phyloP scores from a whole-genome alignment of 2,113 vertebrate species.

The Chitala chitala region DNA sequence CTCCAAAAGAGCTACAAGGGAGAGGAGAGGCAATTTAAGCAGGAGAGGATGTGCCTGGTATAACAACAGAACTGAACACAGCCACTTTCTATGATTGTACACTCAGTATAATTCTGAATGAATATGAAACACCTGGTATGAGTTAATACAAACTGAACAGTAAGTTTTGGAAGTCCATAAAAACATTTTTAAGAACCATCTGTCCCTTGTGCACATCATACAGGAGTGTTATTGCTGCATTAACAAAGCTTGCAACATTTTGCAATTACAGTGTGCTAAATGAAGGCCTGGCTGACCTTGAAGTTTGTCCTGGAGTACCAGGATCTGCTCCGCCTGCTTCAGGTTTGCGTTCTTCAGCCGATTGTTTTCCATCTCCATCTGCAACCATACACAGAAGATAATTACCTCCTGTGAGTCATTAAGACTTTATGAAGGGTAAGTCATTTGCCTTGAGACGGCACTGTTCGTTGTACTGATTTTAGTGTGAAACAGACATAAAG shows the following conservation, averaged over 20 bases:
- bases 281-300: slow-evolving; percentile 58
- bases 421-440: background rate
- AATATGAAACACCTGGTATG: no score
- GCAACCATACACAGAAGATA: slow-evolving; percentile 30
- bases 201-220: no score
- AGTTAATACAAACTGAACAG: no score
- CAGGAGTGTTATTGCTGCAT: no score
- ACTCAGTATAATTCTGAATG: no score
- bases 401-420: background rate
- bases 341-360: slow-evolving; percentile 75
- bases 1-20: slow-evolving; percentile 53
- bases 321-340: slow-evolving; percentile 74
- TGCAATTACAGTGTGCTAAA: background rate
- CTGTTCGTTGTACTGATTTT: no score
- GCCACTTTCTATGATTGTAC: no score
- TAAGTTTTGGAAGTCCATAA: no score
- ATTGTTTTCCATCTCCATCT: slow-evolving; percentile 91
- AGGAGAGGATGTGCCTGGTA: no score
- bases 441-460: background rate
- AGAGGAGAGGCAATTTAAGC: background rate
- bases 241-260: background rate
- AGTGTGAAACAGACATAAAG: no score
- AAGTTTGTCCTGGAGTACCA: slow-evolving; percentile 72
- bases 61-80: no score
- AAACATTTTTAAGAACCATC: background rate